Percentiles rank a stretch among this genome's conserved stretches.
Evolutionary conservation across 2,797 vertebrate species (phyloP).

Genomic region (Triplophysa yarkandensis): DNA sequence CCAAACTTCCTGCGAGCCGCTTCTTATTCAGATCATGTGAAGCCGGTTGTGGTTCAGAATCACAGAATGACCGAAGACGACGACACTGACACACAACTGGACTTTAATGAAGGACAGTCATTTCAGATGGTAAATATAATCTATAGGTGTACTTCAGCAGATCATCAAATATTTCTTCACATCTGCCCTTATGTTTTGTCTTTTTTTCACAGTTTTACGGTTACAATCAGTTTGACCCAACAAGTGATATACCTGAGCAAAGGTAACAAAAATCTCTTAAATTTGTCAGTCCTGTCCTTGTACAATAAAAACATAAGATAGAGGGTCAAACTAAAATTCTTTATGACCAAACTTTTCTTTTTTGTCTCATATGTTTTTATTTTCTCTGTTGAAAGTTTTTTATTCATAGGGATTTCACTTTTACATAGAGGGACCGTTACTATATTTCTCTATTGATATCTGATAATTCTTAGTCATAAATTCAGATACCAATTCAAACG

Average conservation of each 20-base stretch:
- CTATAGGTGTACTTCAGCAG: not conserved
- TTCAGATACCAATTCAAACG: too few relatives aligned
- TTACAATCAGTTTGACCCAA: slow-evolving; percentile 47
- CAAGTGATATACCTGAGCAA: slow-evolving; percentile 36
- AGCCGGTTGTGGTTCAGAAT: slow-evolving; percentile 85
- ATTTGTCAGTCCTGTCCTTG: too few relatives aligned
- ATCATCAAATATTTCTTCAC: not conserved
- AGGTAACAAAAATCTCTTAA: slow-evolving; percentile 34
- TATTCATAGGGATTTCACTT: too few relatives aligned
- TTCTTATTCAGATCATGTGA: slow-evolving; percentile 89
- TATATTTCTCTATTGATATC: too few relatives aligned
- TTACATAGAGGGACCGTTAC: too few relatives aligned
- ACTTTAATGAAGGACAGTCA: slow-evolving; percentile 43
- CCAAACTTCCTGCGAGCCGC: slow-evolving; percentile 96
- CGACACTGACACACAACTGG: slow-evolving; percentile 64
- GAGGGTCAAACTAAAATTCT: too few relatives aligned
- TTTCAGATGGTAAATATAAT: slow-evolving; percentile 37
- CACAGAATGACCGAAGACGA: slow-evolving; percentile 64
- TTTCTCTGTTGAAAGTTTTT: too few relatives aligned
- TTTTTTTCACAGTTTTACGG: slow-evolving; percentile 46
- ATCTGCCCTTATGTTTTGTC: not conserved
- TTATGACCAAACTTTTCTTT: not conserved
- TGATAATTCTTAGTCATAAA: too few relatives aligned
- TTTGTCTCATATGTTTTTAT: not conserved
- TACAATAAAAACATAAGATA: too few relatives aligned